These are phyloP conservation scores for Trogon surrucura DNA, from an alignment of 2,113 vertebrate species.

Conservation along the genomic window DNA sequence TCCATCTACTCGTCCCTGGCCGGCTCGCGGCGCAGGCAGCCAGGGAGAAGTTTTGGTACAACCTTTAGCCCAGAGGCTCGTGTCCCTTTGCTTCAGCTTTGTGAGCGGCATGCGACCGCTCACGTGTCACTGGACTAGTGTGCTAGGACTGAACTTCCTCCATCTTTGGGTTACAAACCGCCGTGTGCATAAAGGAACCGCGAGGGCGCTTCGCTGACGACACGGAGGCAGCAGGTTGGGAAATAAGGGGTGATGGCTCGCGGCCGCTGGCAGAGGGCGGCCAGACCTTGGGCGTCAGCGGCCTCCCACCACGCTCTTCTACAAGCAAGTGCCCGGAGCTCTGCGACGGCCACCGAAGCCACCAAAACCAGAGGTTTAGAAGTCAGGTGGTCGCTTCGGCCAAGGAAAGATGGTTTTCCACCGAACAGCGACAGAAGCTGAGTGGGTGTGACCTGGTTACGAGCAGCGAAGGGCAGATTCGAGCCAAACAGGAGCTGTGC, in stretches of 20 bases:
- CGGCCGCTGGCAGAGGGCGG: background rate
- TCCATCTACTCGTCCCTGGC: background rate
- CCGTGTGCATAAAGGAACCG: accelerated
- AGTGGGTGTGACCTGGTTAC: background rate
- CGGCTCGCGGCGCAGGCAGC: background rate
- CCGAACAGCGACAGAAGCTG: accelerated
- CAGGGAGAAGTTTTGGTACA: background rate
- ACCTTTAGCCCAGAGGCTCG: background rate
- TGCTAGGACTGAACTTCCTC: background rate
- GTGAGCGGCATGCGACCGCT: background rate
- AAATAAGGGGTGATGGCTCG: background rate
- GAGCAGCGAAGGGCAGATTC: background rate
- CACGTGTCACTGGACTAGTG: background rate
- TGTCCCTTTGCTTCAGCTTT: background rate
- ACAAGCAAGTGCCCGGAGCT: background rate
- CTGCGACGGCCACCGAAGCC: background rate
- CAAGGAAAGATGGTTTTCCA: background rate
- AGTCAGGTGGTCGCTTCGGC: background rate
- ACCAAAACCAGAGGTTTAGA: background rate
- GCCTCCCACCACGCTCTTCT: background rate
- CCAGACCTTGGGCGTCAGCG: accelerated
- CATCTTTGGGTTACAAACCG: background rate
- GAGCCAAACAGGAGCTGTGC: background rate
- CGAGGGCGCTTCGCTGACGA: accelerated
- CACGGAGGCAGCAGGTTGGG: background rate